phyloP scores from a whole-genome alignment of 2,113 vertebrate species.

The Holacanthus passer region DNA sequence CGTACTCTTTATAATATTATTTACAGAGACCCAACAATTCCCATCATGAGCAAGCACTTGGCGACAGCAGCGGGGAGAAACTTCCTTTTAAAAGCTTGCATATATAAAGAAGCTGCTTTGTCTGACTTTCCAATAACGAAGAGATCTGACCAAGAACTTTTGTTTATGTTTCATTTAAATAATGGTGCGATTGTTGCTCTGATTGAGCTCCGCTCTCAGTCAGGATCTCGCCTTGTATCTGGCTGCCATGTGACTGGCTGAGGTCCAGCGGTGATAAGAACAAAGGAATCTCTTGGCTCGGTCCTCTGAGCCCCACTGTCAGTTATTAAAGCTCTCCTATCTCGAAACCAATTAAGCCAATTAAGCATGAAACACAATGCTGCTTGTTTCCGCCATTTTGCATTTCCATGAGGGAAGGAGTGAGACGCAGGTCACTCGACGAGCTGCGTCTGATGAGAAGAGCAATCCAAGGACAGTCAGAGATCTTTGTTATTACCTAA shows the following conservation, averaged over 20 bases:
- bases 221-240: slow-evolving; percentile 51
- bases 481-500: slow-evolving; percentile 51
- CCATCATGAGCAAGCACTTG: no score
- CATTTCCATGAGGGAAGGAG: slow-evolving; percentile 46
- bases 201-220: slow-evolving; percentile 33
- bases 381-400: slow-evolving; percentile 51
- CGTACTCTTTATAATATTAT: no score
- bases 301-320: slow-evolving; percentile 58
- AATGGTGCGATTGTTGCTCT: slow-evolving; percentile 9
- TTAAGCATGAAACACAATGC: slow-evolving; percentile 75
- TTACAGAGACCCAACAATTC: no score
- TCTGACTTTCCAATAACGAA: neutral
- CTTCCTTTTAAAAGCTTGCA: slow-evolving; percentile 9
- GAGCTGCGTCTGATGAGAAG: slow-evolving; percentile 16
- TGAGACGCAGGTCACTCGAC: slow-evolving; percentile 29
- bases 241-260: slow-evolving; percentile 59
- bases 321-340: slow-evolving; percentile 67
- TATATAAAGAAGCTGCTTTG: neutral
- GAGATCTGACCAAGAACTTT: neutral
- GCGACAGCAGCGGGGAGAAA: no score
- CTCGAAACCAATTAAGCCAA: slow-evolving; percentile 78
- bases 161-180: slow-evolving; percentile 32
- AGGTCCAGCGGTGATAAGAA: slow-evolving; percentile 57
- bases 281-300: slow-evolving; percentile 69
- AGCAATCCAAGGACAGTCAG: slow-evolving; percentile 40